Base-by-base conservation (phyloP, 2,113 vertebrate genomes). In the Mugil cephalus region DNA sequence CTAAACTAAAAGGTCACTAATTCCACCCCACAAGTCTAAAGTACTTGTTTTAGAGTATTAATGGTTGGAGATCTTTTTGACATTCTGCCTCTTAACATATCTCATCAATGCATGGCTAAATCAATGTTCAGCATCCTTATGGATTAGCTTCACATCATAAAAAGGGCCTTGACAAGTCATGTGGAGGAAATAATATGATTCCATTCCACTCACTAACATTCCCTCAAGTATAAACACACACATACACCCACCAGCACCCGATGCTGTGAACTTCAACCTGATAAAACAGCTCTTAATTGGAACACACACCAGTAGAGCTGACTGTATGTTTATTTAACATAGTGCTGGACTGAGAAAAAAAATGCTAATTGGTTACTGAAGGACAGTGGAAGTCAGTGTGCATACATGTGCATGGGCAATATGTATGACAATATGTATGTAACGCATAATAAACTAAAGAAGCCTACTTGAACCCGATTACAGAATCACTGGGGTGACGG, bases 141-240 rank as follows among this genome's bases (percentile, higher is more conserved):
- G 89, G 84, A 92, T 93, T 88, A 87, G 64, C 72, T 84, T 50
- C 76, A 83, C 77, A 91, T 88, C 88, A 91, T 92, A 91, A 92
- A 87, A 89, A 88, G 50, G 65, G 65, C 77, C 75, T 85, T 89
- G 89, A 92, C 89, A 91, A 85, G 83, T 89, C 86, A 79, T 83
- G 80, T 78, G 81, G 61, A 87, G 83, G 86, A 89, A 89, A 82
- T 89, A 89, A 87, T 89, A 92, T 86, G 86, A 88, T 91, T 92
- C 84, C 90, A 92, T 88, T 82, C 87, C 43, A 60, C 86, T 83
- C 62, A 59, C 77, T 61, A 89, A 87, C 85, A 87, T 87, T 85
- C 88, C 77, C 82, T 80, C 54, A 38, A 56, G 78, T 79, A 74
- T 70, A 72, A 70, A 74, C 74, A 71, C 24, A 30, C 24, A 30